These are phyloP conservation scores for Carlito syrichta DNA, from an alignment of 2,113 vertebrate genomes.

Conservation along the genomic window DNA sequence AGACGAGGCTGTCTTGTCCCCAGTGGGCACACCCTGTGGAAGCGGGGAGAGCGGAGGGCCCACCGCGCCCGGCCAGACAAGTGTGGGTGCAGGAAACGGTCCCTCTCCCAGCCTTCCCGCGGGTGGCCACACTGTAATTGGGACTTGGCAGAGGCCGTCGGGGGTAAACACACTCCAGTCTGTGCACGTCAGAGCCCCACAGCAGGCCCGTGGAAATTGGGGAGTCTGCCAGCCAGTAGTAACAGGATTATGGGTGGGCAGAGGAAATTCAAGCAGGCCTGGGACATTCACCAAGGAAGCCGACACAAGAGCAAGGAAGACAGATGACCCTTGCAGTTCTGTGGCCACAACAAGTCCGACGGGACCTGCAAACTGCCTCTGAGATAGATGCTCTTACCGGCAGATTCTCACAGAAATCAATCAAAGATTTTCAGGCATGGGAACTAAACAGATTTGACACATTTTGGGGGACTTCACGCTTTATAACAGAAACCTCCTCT, in stretches of 20 bases:
- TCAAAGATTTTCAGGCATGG: fast-evolving
- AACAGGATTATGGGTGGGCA: fast-evolving
- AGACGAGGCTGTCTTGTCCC: fast-evolving
- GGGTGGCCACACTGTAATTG: too few species aligned
- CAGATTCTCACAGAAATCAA: fast-evolving
- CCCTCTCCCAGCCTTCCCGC: too few species aligned
- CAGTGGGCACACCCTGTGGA: fast-evolving
- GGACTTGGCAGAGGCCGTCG: neutral
- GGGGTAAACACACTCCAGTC: neutral
- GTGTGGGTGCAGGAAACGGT: too few species aligned
- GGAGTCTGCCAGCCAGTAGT: fast-evolving
- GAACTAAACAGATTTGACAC: fast-evolving
- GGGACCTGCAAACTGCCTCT: fast-evolving
- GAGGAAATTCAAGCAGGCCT: fast-evolving
- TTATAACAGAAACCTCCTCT: neutral
- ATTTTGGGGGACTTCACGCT: neutral
- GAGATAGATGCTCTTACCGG: fast-evolving
- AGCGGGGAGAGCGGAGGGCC: too few species aligned
- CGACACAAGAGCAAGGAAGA: fast-evolving
- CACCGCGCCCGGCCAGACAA: too few species aligned
- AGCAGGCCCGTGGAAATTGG: neutral
- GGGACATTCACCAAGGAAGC: fast-evolving
- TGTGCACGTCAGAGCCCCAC: neutral
- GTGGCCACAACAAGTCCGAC: fast-evolving
- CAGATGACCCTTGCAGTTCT: fast-evolving